Evolutionary conservation across 2,797 vertebrate genomes (phyloP).

Genomic region (Sebastes glaucus): DNA sequence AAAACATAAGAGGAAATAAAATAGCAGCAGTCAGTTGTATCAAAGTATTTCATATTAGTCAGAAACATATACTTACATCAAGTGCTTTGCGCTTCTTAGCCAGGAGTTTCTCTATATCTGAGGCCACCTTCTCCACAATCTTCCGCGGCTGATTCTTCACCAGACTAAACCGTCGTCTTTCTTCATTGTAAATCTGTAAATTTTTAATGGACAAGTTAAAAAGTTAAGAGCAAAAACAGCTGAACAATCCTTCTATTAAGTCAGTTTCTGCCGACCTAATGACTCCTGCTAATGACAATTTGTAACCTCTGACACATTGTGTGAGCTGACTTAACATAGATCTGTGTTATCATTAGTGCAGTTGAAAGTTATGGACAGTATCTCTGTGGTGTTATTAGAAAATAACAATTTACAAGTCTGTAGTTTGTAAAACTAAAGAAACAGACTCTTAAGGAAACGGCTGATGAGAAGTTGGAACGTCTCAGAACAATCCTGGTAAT

Average conservation of each 20-base stretch:
- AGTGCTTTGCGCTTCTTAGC: conserved; percentile 97
- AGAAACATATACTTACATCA: conserved; percentile 83
- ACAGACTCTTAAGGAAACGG: not conserved
- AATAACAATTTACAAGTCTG: not conserved
- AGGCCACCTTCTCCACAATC: conserved; percentile 95
- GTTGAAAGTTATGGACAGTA: not conserved
- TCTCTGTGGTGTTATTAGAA: not conserved
- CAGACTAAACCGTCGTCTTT: conserved; percentile 91
- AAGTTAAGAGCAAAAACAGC: not conserved
- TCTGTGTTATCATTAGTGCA: not conserved
- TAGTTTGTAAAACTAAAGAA: not conserved
- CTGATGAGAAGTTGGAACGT: not conserved
- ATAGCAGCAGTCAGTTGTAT: not conserved
- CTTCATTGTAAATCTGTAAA: conserved; percentile 94
- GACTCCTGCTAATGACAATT: not conserved
- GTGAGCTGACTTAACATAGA: not conserved
- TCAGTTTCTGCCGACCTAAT: conserved; percentile 20
- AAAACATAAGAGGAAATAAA: not conserved
- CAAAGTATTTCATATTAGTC: not conserved
- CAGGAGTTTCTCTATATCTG: conserved; percentile 95
- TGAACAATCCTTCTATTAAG: not conserved
- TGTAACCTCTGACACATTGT: not conserved
- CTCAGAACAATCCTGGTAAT: not conserved
- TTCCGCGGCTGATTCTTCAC: conserved; percentile 92
- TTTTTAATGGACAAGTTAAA: conserved; percentile 30